Conservation (phyloP, 2,797 vertebrate genomes). For the Huso huso region DNA sequence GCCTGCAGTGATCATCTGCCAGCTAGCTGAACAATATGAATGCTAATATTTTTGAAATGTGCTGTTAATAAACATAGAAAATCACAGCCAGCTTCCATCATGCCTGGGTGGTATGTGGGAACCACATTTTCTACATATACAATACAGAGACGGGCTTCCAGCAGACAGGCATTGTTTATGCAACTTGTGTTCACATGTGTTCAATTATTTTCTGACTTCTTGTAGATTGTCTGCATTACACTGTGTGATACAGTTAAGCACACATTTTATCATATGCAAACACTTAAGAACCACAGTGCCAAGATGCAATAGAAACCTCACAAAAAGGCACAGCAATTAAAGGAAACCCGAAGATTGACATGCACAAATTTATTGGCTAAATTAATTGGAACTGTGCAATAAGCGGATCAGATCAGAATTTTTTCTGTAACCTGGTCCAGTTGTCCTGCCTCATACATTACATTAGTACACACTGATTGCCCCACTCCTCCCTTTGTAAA, state of each 20-base stretch:
- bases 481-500: too few relatives aligned
- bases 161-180: not conserved
- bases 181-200: constrained; percentile 9
- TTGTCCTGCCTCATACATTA: too few relatives aligned
- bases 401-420: too few relatives aligned
- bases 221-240: not conserved
- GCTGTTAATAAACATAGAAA: constrained; percentile 15
- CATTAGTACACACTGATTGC: too few relatives aligned
- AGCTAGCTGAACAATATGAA: constrained; percentile 11
- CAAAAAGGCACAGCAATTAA: not conserved
- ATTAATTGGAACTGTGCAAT: too few relatives aligned
- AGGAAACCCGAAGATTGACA: too few relatives aligned
- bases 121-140: constrained; percentile 9
- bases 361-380: too few relatives aligned
- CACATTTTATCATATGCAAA: not conserved
- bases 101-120: constrained; percentile 17
- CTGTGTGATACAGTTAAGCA: not conserved
- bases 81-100: constrained; percentile 17
- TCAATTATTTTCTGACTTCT: not conserved
- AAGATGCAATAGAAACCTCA: not conserved
- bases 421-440: too few relatives aligned
- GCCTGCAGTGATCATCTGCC: constrained; percentile 2
- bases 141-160: not conserved
- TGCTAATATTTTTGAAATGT: constrained; percentile 16
- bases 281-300: not conserved